Percentiles rank a stretch among this genome's conserved stretches.
Evolutionary conservation across 2,888 invertebrate species (phyloP).

Genomic region (Ceratothoa steindachneri): DNA sequence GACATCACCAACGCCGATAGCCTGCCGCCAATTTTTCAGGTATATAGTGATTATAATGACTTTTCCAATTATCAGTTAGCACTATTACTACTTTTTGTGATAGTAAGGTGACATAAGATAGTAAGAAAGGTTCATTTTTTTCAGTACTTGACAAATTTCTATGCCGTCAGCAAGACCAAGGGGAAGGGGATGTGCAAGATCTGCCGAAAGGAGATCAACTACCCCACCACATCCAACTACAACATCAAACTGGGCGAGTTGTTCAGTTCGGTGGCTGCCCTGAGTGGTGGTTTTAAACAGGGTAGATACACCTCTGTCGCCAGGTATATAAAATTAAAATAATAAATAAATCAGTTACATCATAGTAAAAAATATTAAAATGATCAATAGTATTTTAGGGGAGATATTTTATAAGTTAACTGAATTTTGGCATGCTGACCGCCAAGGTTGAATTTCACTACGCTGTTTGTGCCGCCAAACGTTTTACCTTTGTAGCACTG

Average conservation of each 20-base stretch:
- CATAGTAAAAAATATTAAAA: too few species aligned
- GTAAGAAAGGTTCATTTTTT: neutral
- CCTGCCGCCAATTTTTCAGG: neutral
- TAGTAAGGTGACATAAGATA: neutral
- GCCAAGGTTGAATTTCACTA: neutral
- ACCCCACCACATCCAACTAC: too few species aligned
- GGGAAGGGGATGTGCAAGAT: neutral
- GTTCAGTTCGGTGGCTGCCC: neutral
- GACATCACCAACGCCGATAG: neutral
- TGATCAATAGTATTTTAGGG: neutral
- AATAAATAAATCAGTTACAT: neutral
- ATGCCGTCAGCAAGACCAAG: neutral
- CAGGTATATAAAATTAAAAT: neutral
- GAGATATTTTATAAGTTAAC: neutral
- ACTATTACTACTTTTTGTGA: too few species aligned
- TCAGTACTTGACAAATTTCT: neutral
- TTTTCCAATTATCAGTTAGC: neutral
- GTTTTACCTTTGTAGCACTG: too few species aligned
- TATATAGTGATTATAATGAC: too few species aligned
- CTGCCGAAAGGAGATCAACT: neutral
- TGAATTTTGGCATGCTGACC: too few species aligned
- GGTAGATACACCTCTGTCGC: neutral
- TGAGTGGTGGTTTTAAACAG: neutral
- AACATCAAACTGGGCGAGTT: neutral
- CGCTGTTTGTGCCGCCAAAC: too few species aligned